A percentile compares a stretch with the other conserved stretches of the same genome.
Evolutionary conservation across 2,797 vertebrate species (phyloP).

Genomic region (Glyptemys insculpta): DNA sequence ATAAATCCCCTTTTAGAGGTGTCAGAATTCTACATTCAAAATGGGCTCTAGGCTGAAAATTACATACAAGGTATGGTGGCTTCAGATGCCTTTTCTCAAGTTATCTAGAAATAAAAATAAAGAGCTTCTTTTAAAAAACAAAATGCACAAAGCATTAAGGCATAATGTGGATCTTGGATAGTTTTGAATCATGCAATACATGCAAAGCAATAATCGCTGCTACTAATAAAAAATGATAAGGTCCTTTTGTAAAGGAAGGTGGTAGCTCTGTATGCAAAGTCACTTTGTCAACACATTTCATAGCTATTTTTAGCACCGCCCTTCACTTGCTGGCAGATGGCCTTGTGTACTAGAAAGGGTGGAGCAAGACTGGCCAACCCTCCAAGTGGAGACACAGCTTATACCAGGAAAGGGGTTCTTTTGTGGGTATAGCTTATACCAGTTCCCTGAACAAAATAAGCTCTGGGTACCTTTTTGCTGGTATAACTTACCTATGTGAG

Average conservation of each 20-base stretch:
- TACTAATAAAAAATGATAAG: not conserved
- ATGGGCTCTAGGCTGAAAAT: constrained; percentile 34
- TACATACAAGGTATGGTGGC: not conserved
- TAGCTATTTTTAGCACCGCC: not conserved
- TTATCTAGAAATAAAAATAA: constrained; percentile 27
- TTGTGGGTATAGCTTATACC: not conserved
- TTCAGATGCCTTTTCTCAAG: not conserved
- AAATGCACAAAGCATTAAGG: not conserved
- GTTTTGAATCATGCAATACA: not conserved
- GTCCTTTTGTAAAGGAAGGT: not conserved
- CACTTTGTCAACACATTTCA: not conserved
- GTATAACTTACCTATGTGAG: not conserved
- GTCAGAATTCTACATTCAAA: not conserved
- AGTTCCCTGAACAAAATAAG: not conserved
- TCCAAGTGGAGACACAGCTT: not conserved
- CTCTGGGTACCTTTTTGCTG: not conserved
- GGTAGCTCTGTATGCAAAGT: not conserved
- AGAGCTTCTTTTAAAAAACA: not conserved
- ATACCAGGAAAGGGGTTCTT: not conserved
- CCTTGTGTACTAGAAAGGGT: not conserved
- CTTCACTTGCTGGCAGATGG: not conserved
- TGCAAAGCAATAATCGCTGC: not conserved
- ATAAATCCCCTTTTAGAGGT: not conserved
- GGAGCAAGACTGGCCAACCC: not conserved
- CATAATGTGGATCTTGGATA: not conserved